phyloP scores from a whole-genome alignment of 64 coral and sea anemone species.

The Catalaphyllia jardinei region DNA sequence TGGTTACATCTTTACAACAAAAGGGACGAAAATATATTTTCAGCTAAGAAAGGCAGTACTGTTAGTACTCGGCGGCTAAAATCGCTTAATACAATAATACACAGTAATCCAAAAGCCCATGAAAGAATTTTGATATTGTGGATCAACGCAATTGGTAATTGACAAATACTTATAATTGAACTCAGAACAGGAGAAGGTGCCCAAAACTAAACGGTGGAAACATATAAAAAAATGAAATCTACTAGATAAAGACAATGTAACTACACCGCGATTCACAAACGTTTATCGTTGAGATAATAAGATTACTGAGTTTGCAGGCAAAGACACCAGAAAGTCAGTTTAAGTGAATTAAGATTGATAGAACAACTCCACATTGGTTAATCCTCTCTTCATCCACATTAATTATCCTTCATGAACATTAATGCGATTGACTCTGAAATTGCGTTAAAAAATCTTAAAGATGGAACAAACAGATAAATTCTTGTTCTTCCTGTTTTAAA shows the following conservation, averaged over 20 bases:
- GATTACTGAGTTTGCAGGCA: constrained; percentile 13
- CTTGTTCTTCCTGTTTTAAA: background rate
- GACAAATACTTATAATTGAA: background rate
- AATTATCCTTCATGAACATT: background rate
- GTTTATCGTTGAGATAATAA: constrained; percentile 22
- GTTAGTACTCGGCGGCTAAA: no score
- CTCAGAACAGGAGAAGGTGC: background rate
- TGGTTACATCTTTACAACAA: no score
- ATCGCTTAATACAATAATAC: no score
- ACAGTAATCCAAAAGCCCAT: background rate
- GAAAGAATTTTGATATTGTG: background rate
- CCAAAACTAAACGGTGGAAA: background rate
- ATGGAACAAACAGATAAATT: constrained; percentile 32
- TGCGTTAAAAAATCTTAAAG: constrained; percentile 16
- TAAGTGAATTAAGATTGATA: constrained; percentile 33
- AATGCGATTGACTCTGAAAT: constrained; percentile 42
- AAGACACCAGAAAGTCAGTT: background rate
- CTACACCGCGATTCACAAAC: background rate
- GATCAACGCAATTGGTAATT: background rate
- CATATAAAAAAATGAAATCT: background rate
- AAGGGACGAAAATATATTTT: no score
- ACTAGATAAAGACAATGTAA: background rate
- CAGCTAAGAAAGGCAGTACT: no score
- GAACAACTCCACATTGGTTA: constrained; percentile 24
- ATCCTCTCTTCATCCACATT: constrained; percentile 38